These are phyloP conservation scores for Plutomurus gul DNA, from an alignment of 1,140 invertebrate species.

Conservation along the genomic window DNA sequence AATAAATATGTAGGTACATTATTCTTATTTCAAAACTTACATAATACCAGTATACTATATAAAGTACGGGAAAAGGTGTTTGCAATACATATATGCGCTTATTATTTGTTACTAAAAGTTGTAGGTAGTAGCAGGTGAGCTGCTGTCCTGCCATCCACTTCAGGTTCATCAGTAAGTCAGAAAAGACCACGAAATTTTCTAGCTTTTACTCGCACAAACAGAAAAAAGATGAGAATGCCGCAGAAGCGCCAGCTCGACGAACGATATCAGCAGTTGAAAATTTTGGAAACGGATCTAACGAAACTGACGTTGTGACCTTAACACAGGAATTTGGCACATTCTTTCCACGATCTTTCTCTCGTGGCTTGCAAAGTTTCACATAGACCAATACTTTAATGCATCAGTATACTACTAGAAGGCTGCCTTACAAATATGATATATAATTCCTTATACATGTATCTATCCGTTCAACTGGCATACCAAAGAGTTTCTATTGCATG, in stretches of 20 bases:
- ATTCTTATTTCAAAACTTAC: too few species aligned
- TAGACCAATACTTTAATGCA: too few species aligned
- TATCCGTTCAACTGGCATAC: neutral
- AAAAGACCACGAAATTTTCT: neutral
- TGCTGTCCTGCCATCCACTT: too few species aligned
- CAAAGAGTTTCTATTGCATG: too few species aligned
- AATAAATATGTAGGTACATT: neutral
- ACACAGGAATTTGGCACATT: slow-evolving; percentile 19
- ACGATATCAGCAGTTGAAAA: neutral
- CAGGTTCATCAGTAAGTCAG: neutral
- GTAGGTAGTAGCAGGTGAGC: too few species aligned
- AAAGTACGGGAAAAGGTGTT: too few species aligned
- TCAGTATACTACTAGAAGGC: too few species aligned
- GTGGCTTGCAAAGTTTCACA: neutral
- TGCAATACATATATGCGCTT: too few species aligned
- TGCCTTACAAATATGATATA: too few species aligned
- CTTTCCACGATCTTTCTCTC: neutral
- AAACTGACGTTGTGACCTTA: slow-evolving; percentile 22
- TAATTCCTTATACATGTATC: too few species aligned
- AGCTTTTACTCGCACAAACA: neutral
- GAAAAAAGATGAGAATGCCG: neutral
- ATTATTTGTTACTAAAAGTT: too few species aligned
- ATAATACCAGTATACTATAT: too few species aligned
- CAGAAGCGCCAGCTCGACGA: neutral
- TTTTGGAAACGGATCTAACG: slow-evolving; percentile 6